Evolutionary conservation across 2,888 invertebrate genomes (phyloP).

Genomic region (Campoplex capitator): DNA sequence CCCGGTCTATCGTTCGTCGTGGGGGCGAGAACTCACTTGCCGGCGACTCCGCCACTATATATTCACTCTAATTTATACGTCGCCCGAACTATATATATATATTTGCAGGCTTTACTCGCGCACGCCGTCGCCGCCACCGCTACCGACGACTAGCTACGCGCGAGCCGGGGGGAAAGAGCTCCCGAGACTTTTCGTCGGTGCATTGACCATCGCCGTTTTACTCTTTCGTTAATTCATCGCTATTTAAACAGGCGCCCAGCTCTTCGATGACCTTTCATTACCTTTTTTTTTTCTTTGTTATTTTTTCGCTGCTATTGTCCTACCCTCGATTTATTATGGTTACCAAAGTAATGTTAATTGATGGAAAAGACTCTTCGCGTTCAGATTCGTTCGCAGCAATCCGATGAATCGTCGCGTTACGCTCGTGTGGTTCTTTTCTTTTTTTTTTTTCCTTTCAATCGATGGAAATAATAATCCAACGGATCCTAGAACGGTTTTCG

Average conservation of each 20-base stretch:
- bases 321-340: background rate
- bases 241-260: background rate
- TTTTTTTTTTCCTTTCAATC: too few relatives aligned
- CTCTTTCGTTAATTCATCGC: background rate
- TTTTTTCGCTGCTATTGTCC: too few relatives aligned
- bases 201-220: slow-evolving; percentile 20
- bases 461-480: too few relatives aligned
- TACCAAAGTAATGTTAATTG: background rate
- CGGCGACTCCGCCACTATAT: slow-evolving; percentile 16
- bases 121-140: background rate
- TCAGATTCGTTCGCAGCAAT: background rate
- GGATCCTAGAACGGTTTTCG: too few relatives aligned
- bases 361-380: background rate
- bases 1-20: slow-evolving; percentile 29
- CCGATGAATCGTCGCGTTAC: background rate
- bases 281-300: background rate
- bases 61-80: slow-evolving; percentile 38
- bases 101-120: slow-evolving; percentile 10
- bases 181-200: slow-evolving; percentile 8
- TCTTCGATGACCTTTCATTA: background rate
- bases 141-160: slow-evolving; percentile 8
- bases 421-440: background rate
- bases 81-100: background rate
- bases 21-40: slow-evolving; percentile 52
- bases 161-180: background rate